Percentiles rank a stretch among this genome's conserved stretches.
These are phyloP conservation scores for Exephanes ischioxanthus DNA, from an alignment of 2,888 invertebrate species.

Conservation along the genomic window DNA sequence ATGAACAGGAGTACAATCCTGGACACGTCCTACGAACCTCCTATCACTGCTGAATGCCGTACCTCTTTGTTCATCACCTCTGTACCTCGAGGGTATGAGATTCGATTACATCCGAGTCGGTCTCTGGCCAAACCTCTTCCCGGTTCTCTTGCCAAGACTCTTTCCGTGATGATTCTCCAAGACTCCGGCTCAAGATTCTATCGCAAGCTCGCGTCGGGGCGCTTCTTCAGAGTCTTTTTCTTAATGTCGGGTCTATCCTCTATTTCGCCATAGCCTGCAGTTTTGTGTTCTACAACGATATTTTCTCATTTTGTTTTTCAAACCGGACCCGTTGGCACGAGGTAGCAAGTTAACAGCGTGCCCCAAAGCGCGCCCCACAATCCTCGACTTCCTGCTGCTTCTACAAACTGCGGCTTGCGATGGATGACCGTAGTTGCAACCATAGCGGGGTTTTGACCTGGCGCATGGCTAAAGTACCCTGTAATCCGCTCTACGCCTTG, in stretches of 20 bases:
- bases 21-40: not conserved
- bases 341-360: too few relatives aligned
- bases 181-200: too few relatives aligned
- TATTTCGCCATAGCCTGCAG: not conserved
- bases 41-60: not conserved
- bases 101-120: too few relatives aligned
- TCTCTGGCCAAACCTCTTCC: too few relatives aligned
- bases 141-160: too few relatives aligned
- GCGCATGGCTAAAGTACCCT: conserved; percentile 1
- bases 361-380: too few relatives aligned
- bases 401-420: not conserved
- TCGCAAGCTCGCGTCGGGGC: too few relatives aligned
- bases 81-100: not conserved
- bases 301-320: too few relatives aligned
- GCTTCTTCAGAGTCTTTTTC: too few relatives aligned
- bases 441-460: not conserved
- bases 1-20: not conserved
- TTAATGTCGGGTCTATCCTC: not conserved
- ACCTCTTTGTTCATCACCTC: not conserved
- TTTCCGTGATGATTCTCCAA: too few relatives aligned
- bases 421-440: not conserved
- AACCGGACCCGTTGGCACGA: too few relatives aligned
- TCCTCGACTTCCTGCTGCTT: not conserved
- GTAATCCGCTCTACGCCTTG: conserved; percentile 2
- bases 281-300: not conserved